A percentile compares a stretch with the other conserved stretches of the same genome.
phyloP scores from a whole-genome alignment of 2,797 vertebrate species.

The Gallinago solitaria region DNA sequence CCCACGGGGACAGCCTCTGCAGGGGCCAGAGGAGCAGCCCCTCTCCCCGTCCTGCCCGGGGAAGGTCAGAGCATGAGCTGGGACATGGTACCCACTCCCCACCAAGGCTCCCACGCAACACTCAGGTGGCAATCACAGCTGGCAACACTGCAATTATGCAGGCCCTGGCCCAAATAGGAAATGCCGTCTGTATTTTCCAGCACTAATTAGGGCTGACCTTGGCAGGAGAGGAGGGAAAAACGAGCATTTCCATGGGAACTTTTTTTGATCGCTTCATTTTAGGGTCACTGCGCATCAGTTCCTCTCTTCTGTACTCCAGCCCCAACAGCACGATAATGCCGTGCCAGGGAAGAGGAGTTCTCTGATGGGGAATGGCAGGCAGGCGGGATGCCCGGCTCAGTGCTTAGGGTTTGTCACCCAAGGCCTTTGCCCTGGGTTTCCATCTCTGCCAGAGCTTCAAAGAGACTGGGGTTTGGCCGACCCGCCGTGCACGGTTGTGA shows the following conservation, averaged over 20 bases:
- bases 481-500: rapidly evolving
- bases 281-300: rapidly evolving
- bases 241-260: neutral
- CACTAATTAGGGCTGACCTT: neutral
- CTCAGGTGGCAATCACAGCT: neutral
- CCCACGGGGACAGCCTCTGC: rapidly evolving
- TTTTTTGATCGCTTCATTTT: neutral
- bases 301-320: neutral
- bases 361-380: neutral
- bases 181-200: neutral
- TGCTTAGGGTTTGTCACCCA: neutral
- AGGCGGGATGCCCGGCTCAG: rapidly evolving
- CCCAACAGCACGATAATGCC: rapidly evolving
- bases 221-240: neutral
- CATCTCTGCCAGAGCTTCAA: neutral
- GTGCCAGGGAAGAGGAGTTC: neutral
- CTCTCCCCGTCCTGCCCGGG: rapidly evolving
- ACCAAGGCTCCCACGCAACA: rapidly evolving
- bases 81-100: rapidly evolving
- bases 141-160: neutral
- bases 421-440: neutral
- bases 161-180: neutral
- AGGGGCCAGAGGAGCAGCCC: neutral
- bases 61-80: neutral
- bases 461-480: neutral